A percentile compares a stretch with the other conserved stretches of the same genome.
Conservation (phyloP, 23 tunicate genomes). For the Clavelina lepadiformis region DNA sequence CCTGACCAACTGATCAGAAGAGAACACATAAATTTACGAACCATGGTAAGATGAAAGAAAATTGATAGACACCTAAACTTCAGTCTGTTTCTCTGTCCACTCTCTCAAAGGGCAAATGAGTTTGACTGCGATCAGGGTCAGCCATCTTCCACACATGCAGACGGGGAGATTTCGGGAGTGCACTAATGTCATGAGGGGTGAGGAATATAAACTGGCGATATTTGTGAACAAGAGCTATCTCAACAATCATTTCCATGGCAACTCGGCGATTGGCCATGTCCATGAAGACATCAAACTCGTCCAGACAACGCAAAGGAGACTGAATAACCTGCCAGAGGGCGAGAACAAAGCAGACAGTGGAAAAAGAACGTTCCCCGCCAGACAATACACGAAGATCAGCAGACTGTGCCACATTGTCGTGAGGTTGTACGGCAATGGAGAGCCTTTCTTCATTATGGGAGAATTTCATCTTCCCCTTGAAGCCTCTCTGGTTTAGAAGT, state of each 20-base stretch:
- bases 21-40: too few species aligned
- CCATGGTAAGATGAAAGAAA: too few species aligned
- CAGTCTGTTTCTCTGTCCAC: neutral
- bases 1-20: too few species aligned
- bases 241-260: conserved; percentile 93
- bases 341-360: conserved; percentile 81
- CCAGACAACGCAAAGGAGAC: conserved; percentile 84
- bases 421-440: conserved; percentile 57
- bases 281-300: conserved; percentile 96
- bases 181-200: conserved; percentile 87
- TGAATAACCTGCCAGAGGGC: conserved; percentile 82
- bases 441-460: conserved; percentile 57
- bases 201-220: conserved; percentile 74
- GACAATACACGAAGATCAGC: conserved; percentile 71
- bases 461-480: conserved; percentile 71
- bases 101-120: conserved; percentile 25
- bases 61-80: too few species aligned
- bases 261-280: conserved; percentile 94
- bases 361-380: conserved; percentile 92
- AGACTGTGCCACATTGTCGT: conserved; percentile 43
- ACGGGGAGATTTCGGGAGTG: conserved; percentile 62
- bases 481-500: conserved; percentile 71
- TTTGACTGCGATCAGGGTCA: conserved; percentile 82
- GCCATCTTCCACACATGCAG: conserved; percentile 93
- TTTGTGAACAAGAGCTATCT: conserved; percentile 51